Evolutionary conservation across 1,140 invertebrate genomes (phyloP), one percentile per base, ranked within the genome.

Genomic region (Caerostris darwini): DNA sequence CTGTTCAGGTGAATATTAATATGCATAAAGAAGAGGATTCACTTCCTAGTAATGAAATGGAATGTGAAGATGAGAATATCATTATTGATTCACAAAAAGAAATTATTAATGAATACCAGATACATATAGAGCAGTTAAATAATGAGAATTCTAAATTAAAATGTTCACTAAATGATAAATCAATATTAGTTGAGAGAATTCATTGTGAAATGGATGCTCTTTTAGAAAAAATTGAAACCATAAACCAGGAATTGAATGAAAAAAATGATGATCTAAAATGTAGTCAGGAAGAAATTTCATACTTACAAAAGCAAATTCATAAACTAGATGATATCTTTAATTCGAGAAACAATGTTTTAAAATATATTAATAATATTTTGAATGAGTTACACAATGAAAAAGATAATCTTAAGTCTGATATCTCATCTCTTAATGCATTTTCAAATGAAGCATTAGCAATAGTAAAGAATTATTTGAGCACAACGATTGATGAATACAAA

Each of bases 131-230:
- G 10, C 8, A 59, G n/a, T 50, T 91, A 59, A 59, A 50, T 17
- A 10, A 10, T 12, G 90, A 92, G 67, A 92, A 56, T 57, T 53
- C 34, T 1, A 17, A 7, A 12, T 56, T 94, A 19, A 89, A 82
- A 85, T 12, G 5, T 64, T 54, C 14, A 14, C 7, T 90, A 19
- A 12, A 90, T 8, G 77, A 90, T 54, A 94, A 94, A 83, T 90
- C 87, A 34, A 50, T 64, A 19, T 90, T 94, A 90, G 87, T 94
- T 57, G 93, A 94, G n/a, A 82, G 59, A 77, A 94, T 94, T 3
- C 94, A 94, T 57, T 94, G 81, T 87, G 58, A 92, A 53, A 71
- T 94, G 82, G 94, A 94, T 88, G 86, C 82, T 19, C 56, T 87
- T 3, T 87, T 94, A 61, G 61, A 59, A 54, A 77, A 94, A 81